Evolutionary conservation across 2,113 vertebrate genomes (phyloP), one percentile per base, ranked within the genome.

Genomic region (Austrofundulus limnaeus): DNA sequence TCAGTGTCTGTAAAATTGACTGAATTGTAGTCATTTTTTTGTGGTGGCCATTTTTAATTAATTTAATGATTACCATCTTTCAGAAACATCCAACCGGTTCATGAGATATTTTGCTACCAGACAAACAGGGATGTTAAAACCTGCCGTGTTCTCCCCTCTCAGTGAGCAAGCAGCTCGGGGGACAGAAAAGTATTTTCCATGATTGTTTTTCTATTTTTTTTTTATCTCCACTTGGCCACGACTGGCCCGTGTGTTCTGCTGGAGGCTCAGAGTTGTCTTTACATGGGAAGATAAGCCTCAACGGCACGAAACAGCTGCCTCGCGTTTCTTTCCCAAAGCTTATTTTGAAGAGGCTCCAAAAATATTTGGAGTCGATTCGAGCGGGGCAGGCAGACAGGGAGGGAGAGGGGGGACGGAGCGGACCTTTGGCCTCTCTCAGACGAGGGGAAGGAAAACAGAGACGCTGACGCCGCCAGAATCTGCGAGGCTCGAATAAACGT

Each of bases 241-340:
- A n/a, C n/a, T n/a, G n/a, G n/a, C n/a, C n/a, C n/a, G n/a, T n/a
- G n/a, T 78, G 82, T 72, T 74, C 80, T 53, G 49, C 78, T 76
- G 61, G 80, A 71, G 85, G 75, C 65, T 67, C 20, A 45, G 74
- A 75, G 60, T 83, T 85, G 82, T 87, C 78, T 84, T 84, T 79
- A 85, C 86, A 88, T 72, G 81, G 43, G 57, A 83, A 83, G 78
- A 90, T 87, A 85, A 88, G 83, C 78, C 57, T 66, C 53, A 67
- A n/a, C n/a, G n/a, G n/a, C n/a, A n/a, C n/a, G n/a, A 82, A 87
- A 80, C 85, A 87, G 85, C 86, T 86, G 87, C 72, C 61, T 79
- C 37, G 68, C 72, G 81, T 86, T 89, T 87, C 72, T 77, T 34
- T 34, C 4, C 71, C 73, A 80, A 54, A 80, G 69, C 64, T 69